Percentiles rank a stretch among this genome's conserved stretches.
These are phyloP conservation scores for Sus cebifrons DNA, from an alignment of 2,797 vertebrate genomes.

Conservation along the genomic window DNA sequence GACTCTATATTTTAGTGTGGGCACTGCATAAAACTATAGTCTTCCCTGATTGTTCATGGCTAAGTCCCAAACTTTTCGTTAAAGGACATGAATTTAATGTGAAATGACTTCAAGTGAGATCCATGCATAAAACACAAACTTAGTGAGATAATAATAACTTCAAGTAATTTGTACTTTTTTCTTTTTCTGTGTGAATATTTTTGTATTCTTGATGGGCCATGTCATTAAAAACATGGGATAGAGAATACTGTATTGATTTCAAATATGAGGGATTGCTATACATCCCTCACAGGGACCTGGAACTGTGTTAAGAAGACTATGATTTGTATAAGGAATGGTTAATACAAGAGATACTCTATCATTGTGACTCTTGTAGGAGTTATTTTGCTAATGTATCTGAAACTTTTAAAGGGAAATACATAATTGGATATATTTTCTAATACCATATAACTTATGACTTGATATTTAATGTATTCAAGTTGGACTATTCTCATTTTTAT, in stretches of 20 bases:
- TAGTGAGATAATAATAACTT: not conserved
- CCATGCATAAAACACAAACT: not conserved
- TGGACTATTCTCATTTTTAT: not conserved
- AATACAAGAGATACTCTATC: not conserved
- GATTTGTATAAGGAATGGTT: constrained; percentile 28
- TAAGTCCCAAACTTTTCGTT: not conserved
- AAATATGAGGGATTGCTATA: not conserved
- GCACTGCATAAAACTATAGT: not conserved
- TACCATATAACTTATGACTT: not conserved
- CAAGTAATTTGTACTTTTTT: constrained; percentile 22
- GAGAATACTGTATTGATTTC: constrained; percentile 51
- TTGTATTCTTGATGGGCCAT: not conserved
- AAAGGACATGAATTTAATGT: not conserved
- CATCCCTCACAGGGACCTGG: not conserved
- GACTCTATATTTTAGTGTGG: not conserved
- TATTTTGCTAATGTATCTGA: not conserved
- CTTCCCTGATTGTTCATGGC: not conserved
- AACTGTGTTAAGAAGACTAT: constrained; percentile 10
- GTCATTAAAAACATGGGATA: not conserved
- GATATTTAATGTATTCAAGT: not conserved
- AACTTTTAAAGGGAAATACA: not conserved
- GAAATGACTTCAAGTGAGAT: not conserved
- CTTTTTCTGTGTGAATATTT: not conserved
- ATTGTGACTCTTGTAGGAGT: not conserved
- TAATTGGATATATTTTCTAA: not conserved